Evolutionary conservation across 1,140 invertebrate genomes (phyloP).

Genomic region (Cyclargus thomasi): DNA sequence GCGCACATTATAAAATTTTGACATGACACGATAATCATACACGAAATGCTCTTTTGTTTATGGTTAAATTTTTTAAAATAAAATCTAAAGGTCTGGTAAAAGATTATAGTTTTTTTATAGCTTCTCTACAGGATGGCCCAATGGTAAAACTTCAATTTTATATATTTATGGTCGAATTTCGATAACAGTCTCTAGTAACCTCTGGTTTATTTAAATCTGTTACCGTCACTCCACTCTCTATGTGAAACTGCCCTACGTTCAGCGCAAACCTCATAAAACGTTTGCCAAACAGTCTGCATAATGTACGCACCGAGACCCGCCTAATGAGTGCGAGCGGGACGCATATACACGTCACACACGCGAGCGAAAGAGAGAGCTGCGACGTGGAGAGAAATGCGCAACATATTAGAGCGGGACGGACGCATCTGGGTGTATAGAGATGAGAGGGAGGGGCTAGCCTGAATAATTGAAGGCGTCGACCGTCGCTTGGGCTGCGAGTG

Average conservation of each 20-base stretch:
- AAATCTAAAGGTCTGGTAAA: too few relatives aligned
- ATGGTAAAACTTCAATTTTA: too few relatives aligned
- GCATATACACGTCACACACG: background rate
- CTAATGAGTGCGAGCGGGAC: conserved; percentile 47
- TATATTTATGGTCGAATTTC: too few relatives aligned
- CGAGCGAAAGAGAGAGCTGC: conserved; percentile 27
- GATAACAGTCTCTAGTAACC: too few relatives aligned
- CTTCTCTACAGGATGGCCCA: too few relatives aligned
- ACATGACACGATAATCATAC: too few relatives aligned
- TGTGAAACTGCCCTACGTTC: conserved; percentile 28
- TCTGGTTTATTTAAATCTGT: too few relatives aligned
- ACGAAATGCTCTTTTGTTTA: too few relatives aligned
- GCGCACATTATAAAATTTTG: too few relatives aligned
- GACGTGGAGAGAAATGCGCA: conserved; percentile 51
- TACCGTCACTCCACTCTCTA: background rate
- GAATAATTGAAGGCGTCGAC: conserved; percentile 60
- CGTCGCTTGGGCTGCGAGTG: conserved; percentile 60
- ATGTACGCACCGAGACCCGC: conserved; percentile 49
- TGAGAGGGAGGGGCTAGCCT: conserved; percentile 41
- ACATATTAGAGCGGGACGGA: conserved; percentile 39
- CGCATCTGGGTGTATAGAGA: conserved; percentile 25
- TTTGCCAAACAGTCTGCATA: conserved; percentile 62
- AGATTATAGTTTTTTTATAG: too few relatives aligned
- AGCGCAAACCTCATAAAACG: conserved; percentile 61
- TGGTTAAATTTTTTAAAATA: too few relatives aligned